A percentile compares a stretch with the other conserved stretches of the same genome.
These are phyloP conservation scores for Papilio machaon DNA, from an alignment of 1,140 invertebrate genomes.

Conservation along the genomic window DNA sequence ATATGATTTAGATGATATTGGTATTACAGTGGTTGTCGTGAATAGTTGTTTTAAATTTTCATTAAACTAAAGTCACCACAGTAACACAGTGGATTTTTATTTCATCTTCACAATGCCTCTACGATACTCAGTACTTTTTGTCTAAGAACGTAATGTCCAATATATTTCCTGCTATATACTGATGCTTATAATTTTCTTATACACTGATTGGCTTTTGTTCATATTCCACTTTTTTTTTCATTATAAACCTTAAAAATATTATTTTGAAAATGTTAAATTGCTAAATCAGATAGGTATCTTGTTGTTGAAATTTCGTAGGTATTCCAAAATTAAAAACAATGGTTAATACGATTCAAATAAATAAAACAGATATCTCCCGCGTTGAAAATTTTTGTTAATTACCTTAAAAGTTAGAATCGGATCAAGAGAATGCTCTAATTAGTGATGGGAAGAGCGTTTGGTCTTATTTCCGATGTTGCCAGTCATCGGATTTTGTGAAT, in stretches of 20 bases:
- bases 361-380: neutral
- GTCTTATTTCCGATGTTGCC: neutral
- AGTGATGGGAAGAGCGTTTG: constrained; percentile 18
- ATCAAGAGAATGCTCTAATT: constrained; percentile 3
- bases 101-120: too few species aligned
- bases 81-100: too few species aligned
- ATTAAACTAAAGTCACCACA: too few species aligned
- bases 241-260: neutral
- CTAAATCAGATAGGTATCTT: neutral
- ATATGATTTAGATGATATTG: neutral
- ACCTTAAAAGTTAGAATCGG: neutral
- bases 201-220: neutral
- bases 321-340: neutral
- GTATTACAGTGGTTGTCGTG: neutral
- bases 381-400: constrained; percentile 28
- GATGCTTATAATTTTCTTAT: too few species aligned
- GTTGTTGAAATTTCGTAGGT: too few species aligned
- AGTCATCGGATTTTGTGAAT: neutral
- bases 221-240: neutral
- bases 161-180: too few species aligned
- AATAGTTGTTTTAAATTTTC: neutral
- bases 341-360: constrained; percentile 13
- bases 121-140: too few species aligned
- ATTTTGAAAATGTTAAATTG: neutral
- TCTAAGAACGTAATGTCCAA: too few species aligned